Conservation (phyloP, 2,113 vertebrate species). For the Erpornis zantholeuca region DNA sequence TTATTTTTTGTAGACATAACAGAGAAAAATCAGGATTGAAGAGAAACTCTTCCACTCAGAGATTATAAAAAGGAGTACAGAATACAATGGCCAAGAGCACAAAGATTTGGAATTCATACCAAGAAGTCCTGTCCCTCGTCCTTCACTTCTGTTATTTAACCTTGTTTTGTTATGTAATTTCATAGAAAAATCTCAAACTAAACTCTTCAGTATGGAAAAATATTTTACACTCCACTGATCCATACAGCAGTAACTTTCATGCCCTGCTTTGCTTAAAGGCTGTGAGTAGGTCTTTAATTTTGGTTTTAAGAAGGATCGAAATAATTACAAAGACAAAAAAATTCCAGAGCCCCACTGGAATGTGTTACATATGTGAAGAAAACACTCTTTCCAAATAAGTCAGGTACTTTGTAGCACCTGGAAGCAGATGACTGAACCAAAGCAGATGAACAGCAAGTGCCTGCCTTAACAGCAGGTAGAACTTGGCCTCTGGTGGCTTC, state of each 20-base stretch:
- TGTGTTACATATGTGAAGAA: not conserved
- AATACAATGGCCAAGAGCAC: not conserved
- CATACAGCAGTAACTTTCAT: not conserved
- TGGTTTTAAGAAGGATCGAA: not conserved
- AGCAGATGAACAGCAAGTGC: not conserved
- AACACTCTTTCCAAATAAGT: not conserved
- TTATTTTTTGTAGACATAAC: not conserved
- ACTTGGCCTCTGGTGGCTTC: not conserved
- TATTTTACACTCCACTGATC: not conserved
- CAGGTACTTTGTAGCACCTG: not conserved
- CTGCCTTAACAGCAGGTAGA: not conserved
- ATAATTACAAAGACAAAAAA: not conserved
- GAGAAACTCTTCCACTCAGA: not conserved
- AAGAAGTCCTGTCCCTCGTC: rapidly evolving
- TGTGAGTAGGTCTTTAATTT: not conserved
- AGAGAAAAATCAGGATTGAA: not conserved
- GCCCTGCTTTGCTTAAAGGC: not conserved
- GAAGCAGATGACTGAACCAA: not conserved
- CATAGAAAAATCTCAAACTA: not conserved
- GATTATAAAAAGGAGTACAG: not conserved
- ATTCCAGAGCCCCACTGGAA: not conserved
- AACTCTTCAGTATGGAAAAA: not conserved
- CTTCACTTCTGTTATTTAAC: not conserved
- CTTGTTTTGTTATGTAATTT: not conserved
- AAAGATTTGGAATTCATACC: not conserved